These are phyloP conservation scores for Paratilapia polleni DNA, from an alignment of 2,113 vertebrate genomes.

Conservation along the genomic window DNA sequence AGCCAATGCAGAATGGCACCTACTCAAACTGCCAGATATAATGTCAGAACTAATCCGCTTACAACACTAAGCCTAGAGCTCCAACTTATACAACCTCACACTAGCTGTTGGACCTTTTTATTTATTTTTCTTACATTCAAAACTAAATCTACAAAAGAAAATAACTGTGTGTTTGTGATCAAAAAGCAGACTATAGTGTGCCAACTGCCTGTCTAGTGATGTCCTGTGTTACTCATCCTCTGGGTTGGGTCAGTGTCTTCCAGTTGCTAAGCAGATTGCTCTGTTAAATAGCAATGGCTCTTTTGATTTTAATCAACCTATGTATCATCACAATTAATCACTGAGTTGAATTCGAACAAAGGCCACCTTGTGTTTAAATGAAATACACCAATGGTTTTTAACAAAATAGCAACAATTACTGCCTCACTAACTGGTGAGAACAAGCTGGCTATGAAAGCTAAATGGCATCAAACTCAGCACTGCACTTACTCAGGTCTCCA, in stretches of 20 bases:
- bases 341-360: neutral
- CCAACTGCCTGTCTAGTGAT: conserved; percentile 76
- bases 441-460: no score
- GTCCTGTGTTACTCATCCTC: conserved; percentile 71
- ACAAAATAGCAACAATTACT: no score
- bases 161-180: conserved; percentile 42
- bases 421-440: no score
- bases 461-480: no score
- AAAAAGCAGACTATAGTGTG: conserved; percentile 71
- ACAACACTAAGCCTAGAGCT: conserved; percentile 67
- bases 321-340: neutral
- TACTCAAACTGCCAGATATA: conserved; percentile 78
- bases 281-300: conserved; percentile 87
- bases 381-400: no score
- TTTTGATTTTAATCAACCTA: conserved; percentile 85
- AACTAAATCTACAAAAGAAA: conserved; percentile 55
- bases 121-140: conserved; percentile 36
- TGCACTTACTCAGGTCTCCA: no score
- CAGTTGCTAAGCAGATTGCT: conserved; percentile 83
- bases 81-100: conserved; percentile 71
- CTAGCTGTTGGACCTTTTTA: conserved; percentile 67
- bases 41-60: conserved; percentile 59
- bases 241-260: conserved; percentile 86
- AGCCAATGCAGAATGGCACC: conserved; percentile 68
- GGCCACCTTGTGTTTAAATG: no score